Evolutionary conservation across 2,113 vertebrate genomes (phyloP), one percentile per base, ranked within the genome.

Genomic region (Hepsetus odoe): DNA sequence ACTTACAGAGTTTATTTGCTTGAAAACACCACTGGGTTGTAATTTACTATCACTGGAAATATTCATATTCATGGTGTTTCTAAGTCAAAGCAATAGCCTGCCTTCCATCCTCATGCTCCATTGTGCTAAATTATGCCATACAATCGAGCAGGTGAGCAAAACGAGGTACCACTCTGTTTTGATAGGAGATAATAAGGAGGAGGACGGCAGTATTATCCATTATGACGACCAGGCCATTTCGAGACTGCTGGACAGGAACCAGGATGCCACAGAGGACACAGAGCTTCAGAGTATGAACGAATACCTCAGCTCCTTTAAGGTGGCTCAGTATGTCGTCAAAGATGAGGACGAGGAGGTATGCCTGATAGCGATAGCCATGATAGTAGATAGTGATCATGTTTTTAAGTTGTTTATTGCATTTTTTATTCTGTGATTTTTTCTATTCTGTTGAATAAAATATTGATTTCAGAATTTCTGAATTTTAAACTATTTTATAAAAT

Each of bases 251-350:
- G 97, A 99, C 90, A 90, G 97, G 35, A 96, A 99, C 90, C 98
- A 96, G 90, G 95, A 97, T 70, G 96, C 95, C 85, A 98, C 95
- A 0, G 97, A 98, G 24, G 97, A 99, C 86, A 97, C 96, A 0
- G 98, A 99, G 89, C 88, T 98, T 53, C 97, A 99, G 91, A 98
- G 96, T 91, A 99, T 99, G 97, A 99, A 99, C 69, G 97, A 99
- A 40, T 99, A 99, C 90, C 93, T 99, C 85, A 99, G 97, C 86
- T 99, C 97, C 24, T 99, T 99, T 83, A 99, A 99, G 84, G 97
- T 99, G 87, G 98, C 98, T 28, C 97, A 99, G 83, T 99, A 99
- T 71, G 97, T 99, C 79, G 98, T 99, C 20, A 96, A 97, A 80
- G 98, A 99, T 70, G 98, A 99, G 83, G 98, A 99, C 0, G 97